These are phyloP conservation scores for Catostomus latipinnis DNA, from an alignment of 2,797 vertebrate species.

Conservation along the genomic window DNA sequence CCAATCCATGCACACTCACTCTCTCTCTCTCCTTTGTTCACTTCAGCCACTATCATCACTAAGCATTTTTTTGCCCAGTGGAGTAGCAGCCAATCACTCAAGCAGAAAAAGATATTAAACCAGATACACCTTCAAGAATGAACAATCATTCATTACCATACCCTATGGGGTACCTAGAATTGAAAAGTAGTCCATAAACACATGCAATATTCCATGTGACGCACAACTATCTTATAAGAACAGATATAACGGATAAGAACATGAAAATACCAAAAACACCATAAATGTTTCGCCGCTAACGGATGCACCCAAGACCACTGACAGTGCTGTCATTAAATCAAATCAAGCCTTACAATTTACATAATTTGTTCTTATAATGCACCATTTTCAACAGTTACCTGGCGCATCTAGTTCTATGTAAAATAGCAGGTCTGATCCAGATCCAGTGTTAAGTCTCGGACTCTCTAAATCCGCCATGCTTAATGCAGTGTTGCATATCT, in stretches of 20 bases:
- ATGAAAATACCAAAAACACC: background rate
- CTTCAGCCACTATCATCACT: constrained; percentile 46
- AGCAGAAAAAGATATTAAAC: constrained; percentile 14
- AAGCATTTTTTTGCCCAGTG: constrained; percentile 62
- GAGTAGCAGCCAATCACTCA: constrained; percentile 58
- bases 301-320: background rate
- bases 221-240: background rate
- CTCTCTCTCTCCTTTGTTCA: constrained; percentile 68
- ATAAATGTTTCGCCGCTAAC: background rate
- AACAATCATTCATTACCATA: background rate
- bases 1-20: constrained; percentile 50
- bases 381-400: constrained; percentile 67
- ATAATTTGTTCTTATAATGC: background rate
- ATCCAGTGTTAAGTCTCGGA: constrained; percentile 76
- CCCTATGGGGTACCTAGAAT: background rate
- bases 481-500: constrained; percentile 81
- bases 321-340: background rate
- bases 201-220: background rate
- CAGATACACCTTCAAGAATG: background rate
- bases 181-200: background rate
- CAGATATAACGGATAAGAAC: background rate
- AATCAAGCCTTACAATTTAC: background rate
- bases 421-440: constrained; percentile 83
- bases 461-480: constrained; percentile 82
- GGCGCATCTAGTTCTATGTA: constrained; percentile 85